Conservation (phyloP, 2,888 invertebrate species). For the Bhutanitis thaidina region DNA sequence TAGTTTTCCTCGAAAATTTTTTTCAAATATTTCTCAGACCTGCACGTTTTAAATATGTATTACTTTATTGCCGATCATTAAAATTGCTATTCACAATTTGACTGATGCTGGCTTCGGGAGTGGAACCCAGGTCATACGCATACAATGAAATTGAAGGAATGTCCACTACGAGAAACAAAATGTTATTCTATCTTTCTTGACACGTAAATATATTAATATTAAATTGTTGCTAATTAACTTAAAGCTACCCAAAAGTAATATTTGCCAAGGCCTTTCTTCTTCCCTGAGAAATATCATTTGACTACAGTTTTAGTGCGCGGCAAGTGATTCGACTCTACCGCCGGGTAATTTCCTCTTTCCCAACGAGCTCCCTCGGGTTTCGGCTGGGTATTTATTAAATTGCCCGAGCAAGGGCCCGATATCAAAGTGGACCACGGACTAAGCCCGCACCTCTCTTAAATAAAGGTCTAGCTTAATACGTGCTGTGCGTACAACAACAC, state of each 20-base stretch:
- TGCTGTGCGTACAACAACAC: conserved; percentile 37
- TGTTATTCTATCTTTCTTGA: too few relatives aligned
- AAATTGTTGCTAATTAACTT: not conserved
- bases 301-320: conserved; percentile 24
- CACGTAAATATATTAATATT: not conserved
- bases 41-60: too few relatives aligned
- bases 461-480: conserved; percentile 53
- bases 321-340: conserved; percentile 24
- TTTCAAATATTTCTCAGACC: too few relatives aligned
- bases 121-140: too few relatives aligned
- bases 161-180: too few relatives aligned
- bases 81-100: too few relatives aligned
- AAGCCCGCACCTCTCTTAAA: conserved; percentile 53
- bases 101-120: too few relatives aligned
- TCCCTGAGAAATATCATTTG: conserved; percentile 10
- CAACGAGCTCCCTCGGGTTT: conserved; percentile 59
- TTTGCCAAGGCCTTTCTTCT: not conserved
- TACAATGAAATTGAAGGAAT: too few relatives aligned
- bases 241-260: too few relatives aligned
- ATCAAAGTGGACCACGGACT: conserved; percentile 47
- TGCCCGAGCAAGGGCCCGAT: conserved; percentile 55
- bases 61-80: too few relatives aligned
- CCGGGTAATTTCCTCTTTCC: conserved; percentile 44
- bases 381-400: conserved; percentile 70
- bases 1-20: too few relatives aligned